These are phyloP conservation scores for Grallaria varia DNA, from an alignment of 2,113 vertebrate genomes.

Conservation along the genomic window DNA sequence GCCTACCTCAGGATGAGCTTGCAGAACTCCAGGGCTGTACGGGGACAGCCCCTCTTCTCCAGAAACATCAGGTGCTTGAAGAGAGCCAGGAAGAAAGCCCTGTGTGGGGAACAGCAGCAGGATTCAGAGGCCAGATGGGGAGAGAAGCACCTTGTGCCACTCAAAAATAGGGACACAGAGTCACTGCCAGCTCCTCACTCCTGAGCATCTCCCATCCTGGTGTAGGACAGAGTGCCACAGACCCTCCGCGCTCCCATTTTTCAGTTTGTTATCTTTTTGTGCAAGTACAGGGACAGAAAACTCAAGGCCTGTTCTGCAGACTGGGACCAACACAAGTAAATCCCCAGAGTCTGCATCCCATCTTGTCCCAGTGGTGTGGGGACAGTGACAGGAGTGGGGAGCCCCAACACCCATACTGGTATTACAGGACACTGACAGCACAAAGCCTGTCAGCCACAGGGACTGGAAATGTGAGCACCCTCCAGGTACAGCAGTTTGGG, in stretches of 20 bases:
- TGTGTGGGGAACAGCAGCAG: conserved; percentile 9
- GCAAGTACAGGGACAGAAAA: background rate
- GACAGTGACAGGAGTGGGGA: accelerated
- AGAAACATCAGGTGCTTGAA: conserved; percentile 96
- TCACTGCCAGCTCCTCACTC: background rate
- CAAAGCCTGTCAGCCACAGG: background rate
- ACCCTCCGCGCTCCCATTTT: accelerated
- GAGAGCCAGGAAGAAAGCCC: conserved; percentile 92
- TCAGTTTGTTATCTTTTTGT: background rate
- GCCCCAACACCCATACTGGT: background rate
- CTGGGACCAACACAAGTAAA: background rate
- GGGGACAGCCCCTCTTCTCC: conserved; percentile 93
- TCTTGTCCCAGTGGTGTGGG: background rate
- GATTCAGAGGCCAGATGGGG: background rate
- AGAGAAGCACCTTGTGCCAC: background rate
- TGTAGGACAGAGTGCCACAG: background rate
- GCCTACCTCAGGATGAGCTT: conserved; percentile 91
- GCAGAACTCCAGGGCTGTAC: conserved; percentile 94
- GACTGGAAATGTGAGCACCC: conserved; percentile 1
- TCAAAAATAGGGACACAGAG: accelerated
- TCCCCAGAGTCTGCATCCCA: background rate
- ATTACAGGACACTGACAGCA: background rate
- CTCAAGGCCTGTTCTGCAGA: background rate
- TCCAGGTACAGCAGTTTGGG: conserved; percentile 10
- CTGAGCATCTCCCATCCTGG: accelerated